These are phyloP conservation scores for Rotaria macrura DNA, from an alignment of 2,888 invertebrate species.

Conservation along the genomic window DNA sequence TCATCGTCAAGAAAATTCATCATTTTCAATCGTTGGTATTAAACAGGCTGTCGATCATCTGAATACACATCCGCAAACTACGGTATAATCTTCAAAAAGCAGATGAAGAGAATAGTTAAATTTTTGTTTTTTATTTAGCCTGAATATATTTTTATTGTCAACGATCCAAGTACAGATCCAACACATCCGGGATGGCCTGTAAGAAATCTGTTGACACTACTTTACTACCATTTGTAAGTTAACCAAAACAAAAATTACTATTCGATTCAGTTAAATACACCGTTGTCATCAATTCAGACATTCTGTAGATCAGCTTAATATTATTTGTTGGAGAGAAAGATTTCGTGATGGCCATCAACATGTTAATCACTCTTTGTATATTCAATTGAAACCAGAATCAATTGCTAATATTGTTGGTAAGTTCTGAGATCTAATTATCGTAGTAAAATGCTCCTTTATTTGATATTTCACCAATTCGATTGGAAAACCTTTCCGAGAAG, in stretches of 20 bases:
- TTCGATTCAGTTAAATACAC: background rate
- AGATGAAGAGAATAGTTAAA: too few species aligned
- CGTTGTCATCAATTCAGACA: background rate
- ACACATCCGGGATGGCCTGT: constrained; percentile 32
- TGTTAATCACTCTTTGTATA: background rate
- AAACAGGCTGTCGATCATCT: constrained; percentile 24
- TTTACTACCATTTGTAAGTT: constrained; percentile 27
- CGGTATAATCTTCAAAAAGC: background rate
- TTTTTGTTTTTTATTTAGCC: background rate
- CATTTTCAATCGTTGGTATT: constrained; percentile 4
- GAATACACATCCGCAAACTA: background rate
- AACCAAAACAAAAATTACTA: background rate
- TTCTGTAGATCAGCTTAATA: background rate
- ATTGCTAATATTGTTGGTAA: background rate
- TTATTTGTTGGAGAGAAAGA: constrained; percentile 17
- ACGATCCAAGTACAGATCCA: constrained; percentile 28
- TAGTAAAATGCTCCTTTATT: too few species aligned
- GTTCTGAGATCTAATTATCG: too few species aligned
- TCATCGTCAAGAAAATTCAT: background rate
- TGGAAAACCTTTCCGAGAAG: too few species aligned
- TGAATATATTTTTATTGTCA: constrained; percentile 15
- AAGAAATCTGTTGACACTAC: constrained; percentile 25
- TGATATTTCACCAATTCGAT: too few species aligned
- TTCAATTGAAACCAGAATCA: background rate
- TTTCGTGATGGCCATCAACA: background rate